Evolutionary conservation across 2,797 vertebrate species (phyloP).

Genomic region (Discoglossus pictus): DNA sequence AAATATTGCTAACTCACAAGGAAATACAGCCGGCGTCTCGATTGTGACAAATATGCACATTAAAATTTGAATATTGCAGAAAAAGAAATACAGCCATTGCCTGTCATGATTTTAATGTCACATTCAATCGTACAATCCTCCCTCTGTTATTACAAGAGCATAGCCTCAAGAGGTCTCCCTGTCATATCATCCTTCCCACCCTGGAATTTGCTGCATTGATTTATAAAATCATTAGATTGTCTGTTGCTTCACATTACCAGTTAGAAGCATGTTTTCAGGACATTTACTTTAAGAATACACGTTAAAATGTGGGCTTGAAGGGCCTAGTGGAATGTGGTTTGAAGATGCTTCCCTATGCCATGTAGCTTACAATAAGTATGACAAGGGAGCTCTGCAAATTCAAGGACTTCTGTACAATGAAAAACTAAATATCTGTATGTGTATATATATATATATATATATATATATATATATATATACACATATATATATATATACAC

Average conservation of each 20-base stretch:
- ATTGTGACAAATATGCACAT: conserved; percentile 51
- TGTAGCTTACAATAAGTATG: too few relatives aligned
- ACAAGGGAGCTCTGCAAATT: too few relatives aligned
- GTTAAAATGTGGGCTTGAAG: too few relatives aligned
- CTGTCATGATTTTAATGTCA: conserved; percentile 44
- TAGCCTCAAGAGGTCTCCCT: conserved; percentile 50
- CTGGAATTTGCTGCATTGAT: conserved; percentile 27
- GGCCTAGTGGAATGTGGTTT: too few relatives aligned
- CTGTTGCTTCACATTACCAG: conserved; percentile 7
- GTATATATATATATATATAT: too few relatives aligned
- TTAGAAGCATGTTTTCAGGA: conserved; percentile 14
- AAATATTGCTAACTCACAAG: conserved; percentile 50
- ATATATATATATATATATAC: too few relatives aligned
- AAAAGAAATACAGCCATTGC: conserved; percentile 49
- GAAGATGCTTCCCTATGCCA: too few relatives aligned
- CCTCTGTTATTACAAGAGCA: conserved; percentile 47
- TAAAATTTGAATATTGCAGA: conserved; percentile 49
- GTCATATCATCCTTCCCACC: conserved; percentile 39
- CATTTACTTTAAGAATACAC: conserved; percentile 5
- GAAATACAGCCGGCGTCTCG: conserved; percentile 42
- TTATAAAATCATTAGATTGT: conserved; percentile 34
- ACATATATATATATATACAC: too few relatives aligned
- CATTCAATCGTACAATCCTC: conserved; percentile 46
- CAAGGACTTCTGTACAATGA: too few relatives aligned
- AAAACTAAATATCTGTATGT: too few relatives aligned